Conservation (phyloP, 35 echinoderm and acorn worm species). For the Patiria miniata region DNA sequence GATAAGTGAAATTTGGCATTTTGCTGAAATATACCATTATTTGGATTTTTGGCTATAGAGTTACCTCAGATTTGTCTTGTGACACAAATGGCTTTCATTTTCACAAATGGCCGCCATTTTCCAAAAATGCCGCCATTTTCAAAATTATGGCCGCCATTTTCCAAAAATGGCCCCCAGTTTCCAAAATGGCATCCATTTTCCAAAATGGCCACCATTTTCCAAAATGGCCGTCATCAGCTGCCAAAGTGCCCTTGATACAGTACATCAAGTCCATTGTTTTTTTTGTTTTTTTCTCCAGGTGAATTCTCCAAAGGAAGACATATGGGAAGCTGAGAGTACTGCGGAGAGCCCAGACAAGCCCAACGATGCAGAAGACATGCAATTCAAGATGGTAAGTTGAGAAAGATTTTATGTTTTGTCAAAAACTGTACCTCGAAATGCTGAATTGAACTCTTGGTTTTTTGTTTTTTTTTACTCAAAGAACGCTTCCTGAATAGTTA, state of each 20-base stretch:
- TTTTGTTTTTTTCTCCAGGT: conserved; percentile 35
- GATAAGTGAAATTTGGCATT: neutral
- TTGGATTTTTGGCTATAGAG: neutral
- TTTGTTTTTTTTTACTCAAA: neutral
- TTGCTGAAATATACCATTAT: neutral
- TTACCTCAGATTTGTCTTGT: too few species aligned
- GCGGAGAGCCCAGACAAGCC: conserved; percentile 4
- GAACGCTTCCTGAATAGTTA: neutral
- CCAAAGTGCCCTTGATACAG: too few species aligned
- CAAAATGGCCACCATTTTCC: too few species aligned
- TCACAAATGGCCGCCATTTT: too few species aligned
- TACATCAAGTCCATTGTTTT: neutral
- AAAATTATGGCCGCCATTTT: too few species aligned
- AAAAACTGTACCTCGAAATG: neutral
- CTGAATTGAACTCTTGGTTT: neutral
- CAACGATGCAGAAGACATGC: conserved; percentile 27
- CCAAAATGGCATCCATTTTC: too few species aligned
- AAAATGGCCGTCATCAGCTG: too few species aligned
- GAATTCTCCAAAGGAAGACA: conserved; percentile 62
- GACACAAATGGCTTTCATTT: too few species aligned
- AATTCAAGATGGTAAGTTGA: conserved; percentile 73
- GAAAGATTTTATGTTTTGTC: too few species aligned
- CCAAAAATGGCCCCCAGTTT: too few species aligned
- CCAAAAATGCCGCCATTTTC: too few species aligned
- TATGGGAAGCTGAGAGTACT: conserved; percentile 40